These are phyloP conservation scores for Steatornis caripensis DNA, from an alignment of 2,113 vertebrate genomes.

Conservation along the genomic window DNA sequence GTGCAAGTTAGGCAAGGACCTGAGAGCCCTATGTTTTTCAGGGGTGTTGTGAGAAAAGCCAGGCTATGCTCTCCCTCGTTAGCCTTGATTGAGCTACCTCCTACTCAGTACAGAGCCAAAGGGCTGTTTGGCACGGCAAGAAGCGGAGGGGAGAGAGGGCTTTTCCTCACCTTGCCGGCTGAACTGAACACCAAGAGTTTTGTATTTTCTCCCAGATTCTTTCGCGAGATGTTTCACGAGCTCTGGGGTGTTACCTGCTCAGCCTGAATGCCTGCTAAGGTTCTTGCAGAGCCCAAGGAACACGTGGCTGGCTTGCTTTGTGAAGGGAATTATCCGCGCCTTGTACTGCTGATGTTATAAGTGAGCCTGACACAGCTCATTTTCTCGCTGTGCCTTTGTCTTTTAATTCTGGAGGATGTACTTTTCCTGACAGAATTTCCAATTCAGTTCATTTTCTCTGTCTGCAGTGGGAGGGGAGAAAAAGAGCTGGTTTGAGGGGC, in stretches of 20 bases:
- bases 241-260: neutral
- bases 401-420: constrained; percentile 20
- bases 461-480: neutral
- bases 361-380: neutral
- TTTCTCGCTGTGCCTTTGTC: neutral
- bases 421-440: constrained; percentile 38
- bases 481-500: neutral
- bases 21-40: neutral
- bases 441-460: neutral
- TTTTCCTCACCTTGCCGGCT: neutral
- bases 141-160: neutral
- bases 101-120: neutral
- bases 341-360: neutral
- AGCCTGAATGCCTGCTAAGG: neutral
- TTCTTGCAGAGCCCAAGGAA: neutral
- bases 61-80: neutral
- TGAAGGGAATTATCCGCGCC: neutral
- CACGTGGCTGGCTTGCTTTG: neutral
- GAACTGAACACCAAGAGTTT: neutral
- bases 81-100: neutral
- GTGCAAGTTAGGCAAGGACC: too few relatives aligned
- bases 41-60: neutral
- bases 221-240: neutral
- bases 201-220: neutral
- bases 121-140: neutral